phyloP scores from a whole-genome alignment of 2,113 vertebrate genomes.

The Ammospiza caudacuta region DNA sequence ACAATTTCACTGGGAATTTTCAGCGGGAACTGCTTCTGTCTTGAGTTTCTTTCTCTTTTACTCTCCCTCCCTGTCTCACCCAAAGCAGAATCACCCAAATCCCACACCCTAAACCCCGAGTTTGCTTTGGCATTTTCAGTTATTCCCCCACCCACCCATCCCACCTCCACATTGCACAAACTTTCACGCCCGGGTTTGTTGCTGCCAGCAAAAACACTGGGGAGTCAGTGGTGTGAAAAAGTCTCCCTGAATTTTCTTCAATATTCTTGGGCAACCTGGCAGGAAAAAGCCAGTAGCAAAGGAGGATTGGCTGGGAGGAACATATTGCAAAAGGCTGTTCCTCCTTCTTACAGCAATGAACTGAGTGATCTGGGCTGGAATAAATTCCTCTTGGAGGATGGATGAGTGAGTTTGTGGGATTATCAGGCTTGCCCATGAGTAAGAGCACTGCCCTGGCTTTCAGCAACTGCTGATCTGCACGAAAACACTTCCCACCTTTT shows the following conservation, averaged over 20 bases:
- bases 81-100: neutral
- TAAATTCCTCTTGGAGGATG: neutral
- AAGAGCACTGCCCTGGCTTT: slow-evolving; percentile 33
- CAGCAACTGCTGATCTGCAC: neutral
- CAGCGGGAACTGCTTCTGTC: neutral
- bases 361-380: neutral
- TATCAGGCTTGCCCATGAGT: slow-evolving; percentile 10
- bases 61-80: neutral
- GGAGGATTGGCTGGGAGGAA: neutral
- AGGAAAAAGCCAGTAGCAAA: neutral
- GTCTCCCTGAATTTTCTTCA: neutral
- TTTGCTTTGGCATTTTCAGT: neutral
- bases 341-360: slow-evolving; percentile 3
- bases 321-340: neutral
- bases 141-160: neutral
- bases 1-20: neutral
- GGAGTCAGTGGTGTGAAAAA: neutral
- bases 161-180: neutral
- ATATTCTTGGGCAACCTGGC: neutral
- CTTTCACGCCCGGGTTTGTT: neutral
- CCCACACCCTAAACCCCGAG: neutral
- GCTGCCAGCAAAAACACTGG: neutral
- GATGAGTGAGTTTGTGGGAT: slow-evolving; percentile 8
- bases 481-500: neutral
- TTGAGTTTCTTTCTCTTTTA: neutral